Conservation (phyloP, 1,140 invertebrate genomes). For the Antheraea pernyi region DNA sequence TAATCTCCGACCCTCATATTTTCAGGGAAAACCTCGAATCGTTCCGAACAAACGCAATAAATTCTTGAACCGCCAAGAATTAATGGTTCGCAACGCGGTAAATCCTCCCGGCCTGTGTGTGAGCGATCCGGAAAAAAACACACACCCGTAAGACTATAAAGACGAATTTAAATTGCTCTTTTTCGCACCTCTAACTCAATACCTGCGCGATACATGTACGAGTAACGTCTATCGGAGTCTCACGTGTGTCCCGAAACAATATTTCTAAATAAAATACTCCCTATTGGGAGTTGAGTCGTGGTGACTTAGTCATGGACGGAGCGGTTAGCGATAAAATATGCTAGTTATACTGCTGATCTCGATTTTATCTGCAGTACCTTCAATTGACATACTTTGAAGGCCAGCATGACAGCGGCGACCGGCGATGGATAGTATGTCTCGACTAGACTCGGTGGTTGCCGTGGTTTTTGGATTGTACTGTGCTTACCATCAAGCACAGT, state of each 20-base stretch:
- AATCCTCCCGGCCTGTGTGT: not conserved
- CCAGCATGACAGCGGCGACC: too few species aligned
- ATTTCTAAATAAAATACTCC: slow-evolving; percentile 70
- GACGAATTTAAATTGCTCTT: slow-evolving; percentile 31
- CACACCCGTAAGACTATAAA: slow-evolving; percentile 3
- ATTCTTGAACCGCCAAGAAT: slow-evolving; percentile 14
- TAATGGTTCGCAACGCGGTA: slow-evolving; percentile 10
- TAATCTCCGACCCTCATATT: slow-evolving; percentile 4
- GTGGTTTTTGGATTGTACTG: too few species aligned
- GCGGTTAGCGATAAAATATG: slow-evolving; percentile 2
- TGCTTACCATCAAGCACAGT: too few species aligned
- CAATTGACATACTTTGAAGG: too few species aligned
- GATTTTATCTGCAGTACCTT: too few species aligned
- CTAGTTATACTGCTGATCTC: too few species aligned
- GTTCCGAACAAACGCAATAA: slow-evolving; percentile 5
- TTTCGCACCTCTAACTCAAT: slow-evolving; percentile 41
- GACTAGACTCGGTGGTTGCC: too few species aligned
- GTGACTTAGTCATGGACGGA: slow-evolving; percentile 29
- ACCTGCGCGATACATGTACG: slow-evolving; percentile 35
- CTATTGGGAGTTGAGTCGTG: slow-evolving; percentile 33
- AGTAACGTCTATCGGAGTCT: slow-evolving; percentile 45
- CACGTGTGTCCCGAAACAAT: slow-evolving; percentile 62
- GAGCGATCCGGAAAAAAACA: not conserved
- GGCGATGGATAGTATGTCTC: too few species aligned
- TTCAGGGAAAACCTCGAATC: slow-evolving; percentile 8